Evolutionary conservation across 2,113 vertebrate genomes (phyloP), one percentile per base, ranked within the genome.

Genomic region (Eira barbara): DNA sequence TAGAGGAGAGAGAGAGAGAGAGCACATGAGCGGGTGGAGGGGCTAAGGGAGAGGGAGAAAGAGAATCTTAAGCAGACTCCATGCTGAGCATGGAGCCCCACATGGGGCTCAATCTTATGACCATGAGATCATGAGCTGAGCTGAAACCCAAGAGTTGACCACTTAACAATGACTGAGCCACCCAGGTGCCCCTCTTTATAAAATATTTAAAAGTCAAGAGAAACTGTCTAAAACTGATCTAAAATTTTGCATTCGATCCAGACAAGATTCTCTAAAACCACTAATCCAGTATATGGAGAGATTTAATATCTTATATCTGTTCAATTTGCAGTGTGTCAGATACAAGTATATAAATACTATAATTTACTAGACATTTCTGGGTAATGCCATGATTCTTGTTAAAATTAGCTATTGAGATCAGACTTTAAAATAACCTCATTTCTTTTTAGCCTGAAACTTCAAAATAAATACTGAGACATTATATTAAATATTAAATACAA

Each of bases 401-500:
- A 98, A 98, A 98, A 98, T 98, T 98, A 98, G 87, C 73, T 98
- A 23, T 96, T 98, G 63, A 90, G 76, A 97, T 98, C 96, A 97
- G 92, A 96, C 73, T 95, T 97, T 88, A 97, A 98, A 98, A 95
- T 93, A 97, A 98, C 80, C 78, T 97, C 91, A 98, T 97, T 98
- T 71, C 97, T 80, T 91, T 98, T 94, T 88, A 97, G 90, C 95
- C 84, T 97, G 1, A 92, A 98, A 94, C 85, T 97, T 96, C 36
- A 86, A 78, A 36, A 96, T 97, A 97, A 98, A 96, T 84, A 88
- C 45, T 96, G 55, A 74, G 95, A 57, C 23, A 98, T 98, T 97
- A 81, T 97, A 95, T 98, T 98, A 98, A 97, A 98, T 97, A 97
- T 96, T 94, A 98, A 97, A 98, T 98, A 97, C 91, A 98, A 98